A percentile compares a stretch with the other conserved stretches of the same genome.
phyloP scores from a whole-genome alignment of 2,888 invertebrate species.

The Embidobia sp. region DNA sequence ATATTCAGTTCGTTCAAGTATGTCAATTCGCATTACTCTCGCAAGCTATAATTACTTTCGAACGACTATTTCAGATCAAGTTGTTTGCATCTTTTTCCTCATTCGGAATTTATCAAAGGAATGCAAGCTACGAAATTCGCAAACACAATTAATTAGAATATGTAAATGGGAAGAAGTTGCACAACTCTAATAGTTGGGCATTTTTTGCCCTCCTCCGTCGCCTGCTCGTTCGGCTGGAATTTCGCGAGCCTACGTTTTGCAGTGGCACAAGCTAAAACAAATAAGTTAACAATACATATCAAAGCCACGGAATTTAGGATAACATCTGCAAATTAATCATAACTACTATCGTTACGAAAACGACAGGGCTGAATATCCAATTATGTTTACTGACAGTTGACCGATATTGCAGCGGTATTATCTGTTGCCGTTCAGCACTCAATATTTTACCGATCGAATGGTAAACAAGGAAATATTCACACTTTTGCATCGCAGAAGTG shows the following conservation, averaged over 20 bases:
- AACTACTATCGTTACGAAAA: constrained; percentile 24
- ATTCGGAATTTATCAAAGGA: constrained; percentile 13
- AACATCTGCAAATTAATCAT: constrained; percentile 32
- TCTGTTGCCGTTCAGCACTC: constrained; percentile 29
- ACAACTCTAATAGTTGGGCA: too few relatives aligned
- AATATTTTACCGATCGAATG: constrained; percentile 23
- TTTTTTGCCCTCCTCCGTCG: too few relatives aligned
- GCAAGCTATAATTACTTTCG: constrained; percentile 4
- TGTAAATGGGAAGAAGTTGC: constrained; percentile 19
- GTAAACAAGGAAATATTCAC: constrained; percentile 5
- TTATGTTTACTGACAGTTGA: constrained; percentile 35
- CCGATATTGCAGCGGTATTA: constrained; percentile 36
- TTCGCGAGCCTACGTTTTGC: too few relatives aligned
- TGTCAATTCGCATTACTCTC: too few relatives aligned
- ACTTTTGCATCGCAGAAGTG: too few relatives aligned
- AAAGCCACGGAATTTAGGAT: constrained; percentile 9
- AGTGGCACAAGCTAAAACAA: too few relatives aligned
- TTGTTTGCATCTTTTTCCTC: constrained; percentile 19
- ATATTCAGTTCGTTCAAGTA: too few relatives aligned
- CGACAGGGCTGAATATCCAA: constrained; percentile 9
- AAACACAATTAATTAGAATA: constrained; percentile 19
- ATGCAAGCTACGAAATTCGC: constrained; percentile 16
- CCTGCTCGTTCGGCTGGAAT: too few relatives aligned
- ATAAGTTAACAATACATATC: neutral
- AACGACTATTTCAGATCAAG: constrained; percentile 16